These are phyloP conservation scores for Thereuonema tuberculata DNA, from an alignment of 1,140 invertebrate genomes.

Conservation along the genomic window DNA sequence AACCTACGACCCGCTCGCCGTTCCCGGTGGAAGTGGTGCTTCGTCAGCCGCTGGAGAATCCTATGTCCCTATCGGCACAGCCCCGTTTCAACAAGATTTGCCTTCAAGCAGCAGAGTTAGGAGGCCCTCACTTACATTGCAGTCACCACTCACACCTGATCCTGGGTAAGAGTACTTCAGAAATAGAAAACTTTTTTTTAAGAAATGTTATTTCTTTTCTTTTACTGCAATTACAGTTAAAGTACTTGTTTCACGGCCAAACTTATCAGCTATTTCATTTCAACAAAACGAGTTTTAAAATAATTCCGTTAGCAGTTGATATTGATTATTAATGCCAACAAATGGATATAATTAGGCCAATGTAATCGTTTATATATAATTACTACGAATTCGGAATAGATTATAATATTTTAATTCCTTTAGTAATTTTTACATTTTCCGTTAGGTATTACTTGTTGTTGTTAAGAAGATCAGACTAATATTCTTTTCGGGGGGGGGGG, in stretches of 20 bases:
- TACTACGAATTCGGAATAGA: too few species aligned
- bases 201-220: too few species aligned
- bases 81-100: background rate
- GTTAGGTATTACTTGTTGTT: too few species aligned
- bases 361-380: too few species aligned
- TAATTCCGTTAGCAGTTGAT: background rate
- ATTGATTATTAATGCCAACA: background rate
- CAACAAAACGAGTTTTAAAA: background rate
- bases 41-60: background rate
- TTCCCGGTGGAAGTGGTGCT: background rate
- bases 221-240: background rate
- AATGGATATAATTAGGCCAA: background rate
- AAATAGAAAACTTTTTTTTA: too few species aligned
- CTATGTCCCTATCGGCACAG: background rate
- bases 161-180: background rate
- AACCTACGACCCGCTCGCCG: background rate
- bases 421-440: too few species aligned
- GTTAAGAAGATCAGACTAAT: too few species aligned
- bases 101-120: background rate
- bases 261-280: background rate
- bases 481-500: too few species aligned
- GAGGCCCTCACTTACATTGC: background rate
- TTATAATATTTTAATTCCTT: too few species aligned
- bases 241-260: background rate
- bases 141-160: background rate